These are phyloP conservation scores for Boloria selene DNA, from an alignment of 2,888 invertebrate species.

Conservation along the genomic window DNA sequence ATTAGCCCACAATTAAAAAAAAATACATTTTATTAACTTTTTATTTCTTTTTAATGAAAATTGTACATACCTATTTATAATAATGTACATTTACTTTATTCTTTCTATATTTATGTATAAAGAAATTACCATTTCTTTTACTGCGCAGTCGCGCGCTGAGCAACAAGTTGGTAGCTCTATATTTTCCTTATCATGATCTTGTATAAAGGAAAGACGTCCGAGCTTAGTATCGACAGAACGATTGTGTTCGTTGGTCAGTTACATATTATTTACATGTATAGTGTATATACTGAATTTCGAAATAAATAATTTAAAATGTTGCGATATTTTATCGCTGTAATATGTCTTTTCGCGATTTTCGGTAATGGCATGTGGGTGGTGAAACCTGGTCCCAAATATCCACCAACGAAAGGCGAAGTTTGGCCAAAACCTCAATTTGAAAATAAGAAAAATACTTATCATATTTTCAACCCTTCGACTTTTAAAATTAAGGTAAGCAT, in stretches of 20 bases:
- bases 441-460: conserved; percentile 62
- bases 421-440: conserved; percentile 86
- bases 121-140: too few relatives aligned
- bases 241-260: conserved; percentile 10
- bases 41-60: too few relatives aligned
- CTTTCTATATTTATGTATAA: too few relatives aligned
- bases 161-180: conserved; percentile 6
- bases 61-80: too few relatives aligned
- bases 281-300: neutral
- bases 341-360: conserved; percentile 23
- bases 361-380: conserved; percentile 43
- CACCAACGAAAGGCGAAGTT: conserved; percentile 83
- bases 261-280: neutral
- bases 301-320: conserved; percentile 21
- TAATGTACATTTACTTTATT: too few relatives aligned
- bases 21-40: too few relatives aligned
- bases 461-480: conserved; percentile 66
- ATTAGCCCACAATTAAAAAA: too few relatives aligned
- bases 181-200: conserved; percentile 10
- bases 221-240: conserved; percentile 4
- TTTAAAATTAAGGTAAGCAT: conserved; percentile 76
- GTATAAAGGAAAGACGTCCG: neutral
- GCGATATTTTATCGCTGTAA: conserved; percentile 16
- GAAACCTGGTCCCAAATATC: conserved; percentile 75
- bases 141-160: conserved; percentile 11